phyloP scores from a whole-genome alignment of 2,113 vertebrate species.

The Suncus etruscus region DNA sequence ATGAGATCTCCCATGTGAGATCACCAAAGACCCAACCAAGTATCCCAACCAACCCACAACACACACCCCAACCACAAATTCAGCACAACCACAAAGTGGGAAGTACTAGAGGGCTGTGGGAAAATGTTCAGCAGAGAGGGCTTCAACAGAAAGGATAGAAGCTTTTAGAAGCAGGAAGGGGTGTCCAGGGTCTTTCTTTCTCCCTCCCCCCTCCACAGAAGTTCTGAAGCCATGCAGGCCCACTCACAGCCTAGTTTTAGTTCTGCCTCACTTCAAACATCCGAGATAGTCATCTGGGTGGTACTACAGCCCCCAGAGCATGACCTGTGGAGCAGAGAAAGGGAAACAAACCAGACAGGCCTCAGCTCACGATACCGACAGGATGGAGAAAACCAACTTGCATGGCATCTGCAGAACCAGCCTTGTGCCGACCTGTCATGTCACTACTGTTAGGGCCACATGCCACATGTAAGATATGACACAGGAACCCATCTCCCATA shows the following conservation, averaged over 20 bases:
- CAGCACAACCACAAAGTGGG: too few species aligned
- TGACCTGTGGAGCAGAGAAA: neutral
- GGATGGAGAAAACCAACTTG: neutral
- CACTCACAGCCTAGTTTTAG: neutral
- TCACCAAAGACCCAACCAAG: too few species aligned
- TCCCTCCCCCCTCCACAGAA: neutral
- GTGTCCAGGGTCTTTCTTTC: neutral
- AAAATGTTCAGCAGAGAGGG: neutral
- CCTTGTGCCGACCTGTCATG: too few species aligned
- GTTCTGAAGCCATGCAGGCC: neutral
- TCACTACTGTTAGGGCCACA: too few species aligned
- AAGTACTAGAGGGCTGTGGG: neutral
- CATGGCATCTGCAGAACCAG: neutral
- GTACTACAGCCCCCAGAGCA: neutral
- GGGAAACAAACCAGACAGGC: neutral
- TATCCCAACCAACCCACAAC: too few species aligned
- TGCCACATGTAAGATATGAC: too few species aligned
- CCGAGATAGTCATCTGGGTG: neutral
- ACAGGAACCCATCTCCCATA: too few species aligned
- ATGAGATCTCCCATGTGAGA: too few species aligned
- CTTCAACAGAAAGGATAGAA: rapidly evolving
- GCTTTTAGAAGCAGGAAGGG: neutral
- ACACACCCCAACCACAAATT: too few species aligned
- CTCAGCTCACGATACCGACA: neutral
- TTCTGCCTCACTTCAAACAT: neutral